Evolutionary conservation across 2,113 vertebrate species (phyloP).

Genomic region (Caranx ignobilis): DNA sequence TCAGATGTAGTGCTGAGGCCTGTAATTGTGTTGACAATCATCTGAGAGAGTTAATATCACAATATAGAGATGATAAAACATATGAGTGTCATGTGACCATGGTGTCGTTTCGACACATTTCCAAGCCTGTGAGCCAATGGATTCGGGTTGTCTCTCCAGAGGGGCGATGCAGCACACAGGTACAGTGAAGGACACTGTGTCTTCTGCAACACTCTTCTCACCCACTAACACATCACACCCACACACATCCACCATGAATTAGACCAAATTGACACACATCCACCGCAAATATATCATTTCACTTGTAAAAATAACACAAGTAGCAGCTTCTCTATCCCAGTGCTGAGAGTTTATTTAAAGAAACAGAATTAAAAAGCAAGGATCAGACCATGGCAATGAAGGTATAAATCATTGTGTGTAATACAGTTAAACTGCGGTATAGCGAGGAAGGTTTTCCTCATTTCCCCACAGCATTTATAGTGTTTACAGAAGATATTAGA

Average conservation of each 20-base stretch:
- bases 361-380: not conserved
- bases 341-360: not conserved
- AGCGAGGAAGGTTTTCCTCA: not conserved
- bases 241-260: slow-evolving; percentile 2
- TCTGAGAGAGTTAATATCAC: slow-evolving; percentile 14
- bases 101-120: slow-evolving; percentile 17
- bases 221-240: slow-evolving; percentile 11
- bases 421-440: not conserved
- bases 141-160: slow-evolving; percentile 53
- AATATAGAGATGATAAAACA: slow-evolving; percentile 25
- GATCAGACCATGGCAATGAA: not conserved
- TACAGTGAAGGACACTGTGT: slow-evolving; percentile 67
- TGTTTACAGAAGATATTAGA: slow-evolving; percentile 2
- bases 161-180: slow-evolving; percentile 36
- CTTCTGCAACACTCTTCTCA: slow-evolving; percentile 39
- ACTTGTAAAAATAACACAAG: not conserved
- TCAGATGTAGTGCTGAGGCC: slow-evolving; percentile 14
- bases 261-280: not conserved
- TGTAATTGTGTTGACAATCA: slow-evolving; percentile 38
- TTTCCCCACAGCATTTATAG: slow-evolving; percentile 5
- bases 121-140: slow-evolving; percentile 53
- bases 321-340: not conserved
- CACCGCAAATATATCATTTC: not conserved
- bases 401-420: not conserved
- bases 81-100: slow-evolving; percentile 4